Conservation (phyloP, 2,797 vertebrate genomes). For the Eidolon dupreanum region DNA sequence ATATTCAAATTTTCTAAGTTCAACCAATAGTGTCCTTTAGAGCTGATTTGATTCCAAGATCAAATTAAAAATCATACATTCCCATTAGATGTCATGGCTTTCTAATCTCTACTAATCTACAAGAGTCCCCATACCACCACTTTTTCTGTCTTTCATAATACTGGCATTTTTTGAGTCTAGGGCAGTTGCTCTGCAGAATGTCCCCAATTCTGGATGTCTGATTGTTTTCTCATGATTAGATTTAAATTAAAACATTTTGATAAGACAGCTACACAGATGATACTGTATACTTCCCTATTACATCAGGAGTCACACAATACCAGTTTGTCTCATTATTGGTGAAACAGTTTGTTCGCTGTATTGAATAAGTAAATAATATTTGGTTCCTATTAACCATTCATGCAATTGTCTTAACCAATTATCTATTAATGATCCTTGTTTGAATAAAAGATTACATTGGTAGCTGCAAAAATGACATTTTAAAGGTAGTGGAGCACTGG, state of each 20-base stretch:
- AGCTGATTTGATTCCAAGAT: not conserved
- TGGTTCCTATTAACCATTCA: not conserved
- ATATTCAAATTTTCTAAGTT: not conserved
- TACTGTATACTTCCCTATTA: not conserved
- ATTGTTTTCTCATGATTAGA: constrained; percentile 13
- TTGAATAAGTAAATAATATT: not conserved
- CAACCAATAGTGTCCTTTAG: not conserved
- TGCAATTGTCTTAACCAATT: not conserved
- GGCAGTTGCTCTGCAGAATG: not conserved
- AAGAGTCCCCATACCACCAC: not conserved
- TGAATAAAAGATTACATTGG: constrained; percentile 1
- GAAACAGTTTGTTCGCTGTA: not conserved
- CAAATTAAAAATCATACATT: not conserved
- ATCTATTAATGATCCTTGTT: not conserved
- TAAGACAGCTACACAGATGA: not conserved
- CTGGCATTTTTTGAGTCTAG: not conserved
- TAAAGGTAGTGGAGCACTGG: not conserved
- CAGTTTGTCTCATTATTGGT: not conserved
- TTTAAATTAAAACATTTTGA: not conserved
- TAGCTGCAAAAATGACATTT: constrained; percentile 8
- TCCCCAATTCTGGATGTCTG: not conserved
- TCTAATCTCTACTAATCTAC: not conserved
- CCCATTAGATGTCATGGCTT: not conserved
- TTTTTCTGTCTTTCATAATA: constrained; percentile 20
- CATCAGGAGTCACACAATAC: not conserved